phyloP scores from a whole-genome alignment of 2,797 vertebrate genomes.

The Brachymystax lenok region DNA sequence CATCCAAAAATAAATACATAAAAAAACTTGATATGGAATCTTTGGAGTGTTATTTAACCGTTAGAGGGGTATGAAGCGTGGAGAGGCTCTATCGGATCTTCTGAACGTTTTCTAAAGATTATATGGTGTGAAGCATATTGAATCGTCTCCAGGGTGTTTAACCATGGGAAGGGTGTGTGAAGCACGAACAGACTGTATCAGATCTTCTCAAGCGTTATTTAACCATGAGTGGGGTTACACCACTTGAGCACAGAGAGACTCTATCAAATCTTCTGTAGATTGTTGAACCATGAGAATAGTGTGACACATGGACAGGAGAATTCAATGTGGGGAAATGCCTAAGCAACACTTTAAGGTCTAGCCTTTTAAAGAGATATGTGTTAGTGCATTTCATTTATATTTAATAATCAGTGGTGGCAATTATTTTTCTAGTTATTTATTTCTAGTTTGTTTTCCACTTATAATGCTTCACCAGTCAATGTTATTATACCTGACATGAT shows the following conservation, averaged over 20 bases:
- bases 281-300: neutral
- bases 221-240: too few species aligned
- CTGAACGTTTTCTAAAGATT: neutral
- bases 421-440: neutral
- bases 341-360: neutral
- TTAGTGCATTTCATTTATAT: too few species aligned
- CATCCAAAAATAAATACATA: conserved; percentile 51
- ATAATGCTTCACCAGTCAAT: neutral
- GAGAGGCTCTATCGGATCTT: too few species aligned
- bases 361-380: neutral
- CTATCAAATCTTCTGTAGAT: neutral
- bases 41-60: neutral
- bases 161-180: too few species aligned
- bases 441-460: neutral
- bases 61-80: too few species aligned
- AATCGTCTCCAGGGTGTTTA: too few species aligned
- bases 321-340: neutral
- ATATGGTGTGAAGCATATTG: too few species aligned
- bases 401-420: neutral
- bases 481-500: neutral
- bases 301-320: neutral
- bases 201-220: too few species aligned
- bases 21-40: conserved; percentile 22
- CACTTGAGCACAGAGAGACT: too few species aligned
- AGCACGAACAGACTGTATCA: too few species aligned